Base-by-base conservation (phyloP, 2,888 invertebrate species). In the Cristatella mucedo region DNA sequence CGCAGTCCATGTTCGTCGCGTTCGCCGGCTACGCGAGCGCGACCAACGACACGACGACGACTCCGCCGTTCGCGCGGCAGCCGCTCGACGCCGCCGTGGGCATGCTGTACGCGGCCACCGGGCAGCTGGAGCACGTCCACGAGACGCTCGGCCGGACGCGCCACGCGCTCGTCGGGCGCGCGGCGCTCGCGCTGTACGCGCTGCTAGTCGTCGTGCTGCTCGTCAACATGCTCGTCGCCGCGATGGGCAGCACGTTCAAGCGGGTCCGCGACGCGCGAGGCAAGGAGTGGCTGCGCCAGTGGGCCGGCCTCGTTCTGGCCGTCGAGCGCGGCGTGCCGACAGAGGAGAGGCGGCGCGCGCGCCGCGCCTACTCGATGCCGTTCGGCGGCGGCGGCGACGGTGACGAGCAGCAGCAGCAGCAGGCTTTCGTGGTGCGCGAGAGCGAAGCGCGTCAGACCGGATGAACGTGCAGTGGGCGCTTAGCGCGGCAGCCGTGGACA, bases 211-310 rank as follows among this genome's bases (percentile, higher is more conserved):
- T 87, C 0, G 80, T 95, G 44, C 70, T 95, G 24, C 71, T 95
- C 42, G 85, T 95, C 38, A 95, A 95, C 73, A 87, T 95, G 86
- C 72, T 95, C 67, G 93, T 95, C 57, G 93, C 93, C 47, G 93
- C 95, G 93, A 95, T 95, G 95, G 95, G 93, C 0, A 93, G 93
- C 66, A 95, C 95, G 2, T 97, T 95, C 63, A 87, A 89, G 65
- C 85, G 89, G 69, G 91, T 95, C 22, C 58, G 53, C 1, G 87
- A 91, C 68, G 89, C 91, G 0, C n/a, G n/a, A n/a, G 75, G 85
- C 50, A 93, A 93, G 63, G 93, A 95, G 66, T 95, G 93, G 91
- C 89, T 93, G 66, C 71, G 95, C 57, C 81, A 93, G 76, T 95
- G 93, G 93, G 95, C 95, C 0, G 73, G 93, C 49, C 93, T 95